Evolutionary conservation across 2,797 vertebrate species (phyloP).

Genomic region (Cheirogaleus major): DNA sequence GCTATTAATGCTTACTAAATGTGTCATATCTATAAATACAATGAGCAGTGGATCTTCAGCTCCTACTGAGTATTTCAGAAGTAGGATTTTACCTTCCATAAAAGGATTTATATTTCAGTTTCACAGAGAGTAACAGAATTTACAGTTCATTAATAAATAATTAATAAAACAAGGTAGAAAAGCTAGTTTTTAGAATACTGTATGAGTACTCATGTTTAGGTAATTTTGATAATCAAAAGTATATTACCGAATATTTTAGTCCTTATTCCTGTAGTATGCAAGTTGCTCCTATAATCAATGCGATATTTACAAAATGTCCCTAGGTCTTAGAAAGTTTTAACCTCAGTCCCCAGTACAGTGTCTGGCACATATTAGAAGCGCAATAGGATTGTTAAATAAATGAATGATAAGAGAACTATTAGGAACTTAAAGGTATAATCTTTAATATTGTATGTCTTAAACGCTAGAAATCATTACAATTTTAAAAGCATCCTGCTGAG

Average conservation of each 20-base stretch:
- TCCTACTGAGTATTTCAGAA: slow-evolving; percentile 22
- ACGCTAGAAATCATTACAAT: neutral
- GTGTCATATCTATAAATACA: neutral
- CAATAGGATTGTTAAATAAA: neutral
- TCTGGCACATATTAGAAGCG: neutral
- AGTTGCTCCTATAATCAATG: neutral
- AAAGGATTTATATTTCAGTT: slow-evolving; percentile 19
- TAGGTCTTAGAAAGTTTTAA: neutral
- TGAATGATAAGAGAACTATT: neutral
- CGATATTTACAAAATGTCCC: neutral
- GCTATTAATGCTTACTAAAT: neutral
- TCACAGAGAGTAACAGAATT: neutral
- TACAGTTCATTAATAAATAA: slow-evolving; percentile 24
- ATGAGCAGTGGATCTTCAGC: neutral
- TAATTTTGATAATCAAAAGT: neutral
- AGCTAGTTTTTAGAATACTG: neutral
- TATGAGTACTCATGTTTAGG: neutral
- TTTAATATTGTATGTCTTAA: neutral
- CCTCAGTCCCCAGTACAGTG: neutral
- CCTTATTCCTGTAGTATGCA: neutral
- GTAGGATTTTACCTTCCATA: neutral
- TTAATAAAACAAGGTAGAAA: neutral
- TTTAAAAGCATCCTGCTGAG: neutral
- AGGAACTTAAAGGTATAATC: neutral
- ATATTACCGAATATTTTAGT: neutral